Conservation (phyloP, 2,888 invertebrate species). For the Quadroppia sp. region DNA sequence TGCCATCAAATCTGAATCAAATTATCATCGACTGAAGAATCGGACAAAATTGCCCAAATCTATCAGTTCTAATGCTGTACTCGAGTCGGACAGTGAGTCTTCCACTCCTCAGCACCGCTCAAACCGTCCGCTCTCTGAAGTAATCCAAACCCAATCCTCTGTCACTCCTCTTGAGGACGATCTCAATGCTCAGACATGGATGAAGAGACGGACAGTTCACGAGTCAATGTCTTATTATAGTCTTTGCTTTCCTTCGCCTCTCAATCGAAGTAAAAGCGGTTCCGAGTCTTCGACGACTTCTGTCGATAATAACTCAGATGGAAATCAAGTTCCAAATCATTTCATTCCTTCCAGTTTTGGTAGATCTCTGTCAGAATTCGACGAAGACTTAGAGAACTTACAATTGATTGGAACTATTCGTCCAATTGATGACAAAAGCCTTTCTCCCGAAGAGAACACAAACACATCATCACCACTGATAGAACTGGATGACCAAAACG, state of each 20-base stretch:
- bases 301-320: constrained; percentile 3
- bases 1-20: neutral
- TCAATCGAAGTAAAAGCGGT: constrained; percentile 9
- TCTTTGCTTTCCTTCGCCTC: constrained; percentile 44
- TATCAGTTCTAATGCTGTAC: constrained; percentile 48
- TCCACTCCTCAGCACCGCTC: constrained; percentile 45
- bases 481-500: constrained; percentile 24
- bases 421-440: constrained; percentile 1
- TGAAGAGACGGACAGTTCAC: constrained; percentile 43
- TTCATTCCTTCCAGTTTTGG: constrained; percentile 11
- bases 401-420: constrained; percentile 24
- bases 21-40: constrained; percentile 36
- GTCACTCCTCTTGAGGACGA: constrained; percentile 30
- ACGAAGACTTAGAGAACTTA: constrained; percentile 25
- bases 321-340: neutral
- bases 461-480: constrained; percentile 5
- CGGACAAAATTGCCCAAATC: constrained; percentile 46
- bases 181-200: constrained; percentile 15
- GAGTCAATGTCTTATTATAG: constrained; percentile 45
- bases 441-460: constrained; percentile 3
- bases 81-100: constrained; percentile 47
- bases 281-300: constrained; percentile 18
- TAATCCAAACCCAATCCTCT: constrained; percentile 24
- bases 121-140: constrained; percentile 42
- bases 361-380: constrained; percentile 8